Evolutionary conservation across 2,113 vertebrate species (phyloP).

Genomic region (Platysternon megacephalum): DNA sequence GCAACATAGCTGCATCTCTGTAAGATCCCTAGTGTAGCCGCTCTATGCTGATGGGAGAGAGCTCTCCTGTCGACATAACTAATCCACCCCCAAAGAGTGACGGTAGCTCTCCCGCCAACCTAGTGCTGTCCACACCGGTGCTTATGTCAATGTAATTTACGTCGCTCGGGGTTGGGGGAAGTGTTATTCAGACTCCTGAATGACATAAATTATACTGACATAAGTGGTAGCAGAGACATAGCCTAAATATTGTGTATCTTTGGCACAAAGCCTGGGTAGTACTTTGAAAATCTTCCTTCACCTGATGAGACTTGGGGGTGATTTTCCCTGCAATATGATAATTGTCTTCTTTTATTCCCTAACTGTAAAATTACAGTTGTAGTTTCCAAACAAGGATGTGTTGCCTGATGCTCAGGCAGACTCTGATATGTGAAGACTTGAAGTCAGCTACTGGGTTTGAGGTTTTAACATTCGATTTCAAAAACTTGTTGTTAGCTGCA

Average conservation of each 20-base stretch:
- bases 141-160: too few relatives aligned
- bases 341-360: neutral
- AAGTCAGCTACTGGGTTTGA: neutral
- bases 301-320: constrained; percentile 31
- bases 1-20: too few relatives aligned
- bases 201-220: too few relatives aligned
- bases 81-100: too few relatives aligned
- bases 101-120: too few relatives aligned
- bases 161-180: too few relatives aligned
- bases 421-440: neutral
- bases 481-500: neutral
- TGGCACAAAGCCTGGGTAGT: constrained; percentile 19
- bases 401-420: neutral
- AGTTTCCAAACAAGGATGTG: neutral
- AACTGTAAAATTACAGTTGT: neutral
- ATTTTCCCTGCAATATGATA: neutral
- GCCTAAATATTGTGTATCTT: neutral
- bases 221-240: too few relatives aligned
- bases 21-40: too few relatives aligned
- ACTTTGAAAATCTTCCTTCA: constrained; percentile 33
- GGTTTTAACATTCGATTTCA: neutral
- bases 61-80: too few relatives aligned
- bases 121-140: too few relatives aligned
- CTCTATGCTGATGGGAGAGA: too few relatives aligned
- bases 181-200: too few relatives aligned